A percentile compares a stretch with the other conserved stretches of the same genome.
Evolutionary conservation across 2,797 vertebrate genomes (phyloP).

Genomic region (Enteromius thamalakanensis): DNA sequence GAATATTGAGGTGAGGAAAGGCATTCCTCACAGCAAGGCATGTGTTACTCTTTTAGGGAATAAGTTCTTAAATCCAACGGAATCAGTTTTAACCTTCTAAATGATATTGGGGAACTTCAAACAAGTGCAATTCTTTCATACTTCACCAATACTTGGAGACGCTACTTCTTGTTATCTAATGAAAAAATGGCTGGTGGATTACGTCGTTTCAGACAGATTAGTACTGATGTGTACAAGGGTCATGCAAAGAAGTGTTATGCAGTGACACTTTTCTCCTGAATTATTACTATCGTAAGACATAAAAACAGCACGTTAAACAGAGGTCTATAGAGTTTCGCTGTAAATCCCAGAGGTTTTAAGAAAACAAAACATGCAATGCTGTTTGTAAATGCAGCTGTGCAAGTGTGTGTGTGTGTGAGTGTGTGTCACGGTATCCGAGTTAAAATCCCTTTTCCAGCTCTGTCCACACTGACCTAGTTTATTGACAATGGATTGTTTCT

Average conservation of each 20-base stretch:
- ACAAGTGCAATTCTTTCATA: constrained; percentile 13
- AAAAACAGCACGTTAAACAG: constrained; percentile 42
- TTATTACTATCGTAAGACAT: constrained; percentile 54
- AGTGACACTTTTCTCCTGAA: constrained; percentile 55
- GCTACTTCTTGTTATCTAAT: constrained; percentile 24
- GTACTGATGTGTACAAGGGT: constrained; percentile 30
- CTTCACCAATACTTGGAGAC: not conserved
- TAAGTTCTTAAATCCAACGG: not conserved
- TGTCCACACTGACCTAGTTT: constrained; percentile 35
- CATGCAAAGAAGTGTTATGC: constrained; percentile 49
- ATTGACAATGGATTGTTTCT: constrained; percentile 21
- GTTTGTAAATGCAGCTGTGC: constrained; percentile 38
- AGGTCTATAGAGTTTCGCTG: constrained; percentile 34
- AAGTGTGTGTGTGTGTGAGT: not conserved
- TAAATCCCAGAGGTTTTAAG: constrained; percentile 38
- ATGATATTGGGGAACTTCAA: constrained; percentile 20
- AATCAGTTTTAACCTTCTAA: not conserved
- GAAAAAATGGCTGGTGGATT: constrained; percentile 28
- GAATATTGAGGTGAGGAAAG: constrained; percentile 26
- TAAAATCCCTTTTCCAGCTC: constrained; percentile 42
- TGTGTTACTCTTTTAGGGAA: constrained; percentile 11
- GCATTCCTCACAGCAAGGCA: constrained; percentile 18
- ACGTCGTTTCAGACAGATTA: constrained; percentile 22
- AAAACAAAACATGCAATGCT: constrained; percentile 49
- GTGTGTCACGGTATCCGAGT: constrained; percentile 4